A percentile compares a stretch with the other conserved stretches of the same genome.
Conservation (phyloP, 2,797 vertebrate genomes). For the Pristis pectinata region DNA sequence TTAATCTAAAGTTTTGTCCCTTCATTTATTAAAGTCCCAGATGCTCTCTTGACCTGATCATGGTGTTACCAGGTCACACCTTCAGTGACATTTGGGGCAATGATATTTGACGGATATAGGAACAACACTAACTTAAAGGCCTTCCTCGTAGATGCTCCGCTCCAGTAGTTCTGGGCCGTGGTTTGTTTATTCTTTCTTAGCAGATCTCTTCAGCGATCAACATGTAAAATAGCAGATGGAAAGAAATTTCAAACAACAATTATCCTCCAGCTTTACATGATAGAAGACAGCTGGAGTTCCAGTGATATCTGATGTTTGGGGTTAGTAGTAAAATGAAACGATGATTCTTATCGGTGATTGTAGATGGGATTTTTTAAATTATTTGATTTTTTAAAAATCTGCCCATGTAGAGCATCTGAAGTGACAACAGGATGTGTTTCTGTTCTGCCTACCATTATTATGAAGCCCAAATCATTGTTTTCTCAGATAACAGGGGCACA, state of each 20-base stretch:
- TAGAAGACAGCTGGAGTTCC: constrained; percentile 12
- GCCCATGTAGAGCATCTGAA: neutral
- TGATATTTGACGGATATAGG: neutral
- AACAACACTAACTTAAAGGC: neutral
- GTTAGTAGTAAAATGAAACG: neutral
- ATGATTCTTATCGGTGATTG: neutral
- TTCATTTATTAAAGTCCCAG: neutral
- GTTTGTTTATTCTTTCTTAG: neutral
- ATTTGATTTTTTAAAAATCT: neutral
- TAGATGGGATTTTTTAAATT: neutral
- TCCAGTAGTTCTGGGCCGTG: neutral
- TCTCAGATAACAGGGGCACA: neutral
- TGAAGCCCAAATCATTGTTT: neutral
- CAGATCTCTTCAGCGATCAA: constrained; percentile 1
- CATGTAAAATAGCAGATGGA: neutral
- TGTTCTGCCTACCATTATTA: constrained; percentile 1
- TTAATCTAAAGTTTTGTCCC: neutral
- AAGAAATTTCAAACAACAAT: constrained; percentile 27
- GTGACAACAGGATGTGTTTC: neutral
- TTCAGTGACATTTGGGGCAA: neutral
- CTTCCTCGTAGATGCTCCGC: neutral
- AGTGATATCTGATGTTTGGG: neutral
- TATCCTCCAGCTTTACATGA: neutral
- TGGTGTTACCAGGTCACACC: neutral
- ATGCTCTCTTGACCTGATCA: no score